Conservation (phyloP, 92 coral and sea anemone species). For the Metridium senile region DNA sequence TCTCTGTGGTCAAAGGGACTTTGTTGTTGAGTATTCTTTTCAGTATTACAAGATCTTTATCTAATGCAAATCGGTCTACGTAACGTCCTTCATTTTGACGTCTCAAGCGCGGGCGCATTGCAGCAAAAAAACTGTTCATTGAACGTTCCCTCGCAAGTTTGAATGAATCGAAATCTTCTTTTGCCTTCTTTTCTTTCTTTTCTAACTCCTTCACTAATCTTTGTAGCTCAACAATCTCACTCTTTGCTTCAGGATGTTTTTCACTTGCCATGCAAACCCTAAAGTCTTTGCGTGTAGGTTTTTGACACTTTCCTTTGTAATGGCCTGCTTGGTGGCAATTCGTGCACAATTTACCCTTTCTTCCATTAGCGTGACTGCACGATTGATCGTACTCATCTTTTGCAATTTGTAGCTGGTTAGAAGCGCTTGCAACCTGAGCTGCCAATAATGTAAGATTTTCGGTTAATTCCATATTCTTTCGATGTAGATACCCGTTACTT, state of each 20-base stretch:
- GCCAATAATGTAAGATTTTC: slow-evolving; percentile 11
- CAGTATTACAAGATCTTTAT: slow-evolving; percentile 37
- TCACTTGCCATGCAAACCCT: slow-evolving; percentile 33
- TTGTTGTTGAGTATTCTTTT: slow-evolving; percentile 46
- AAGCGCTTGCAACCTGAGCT: slow-evolving; percentile 22
- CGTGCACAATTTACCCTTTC: slow-evolving; percentile 28
- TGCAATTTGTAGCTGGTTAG: slow-evolving; percentile 21
- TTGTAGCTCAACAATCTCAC: slow-evolving; percentile 42
- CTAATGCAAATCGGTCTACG: slow-evolving; percentile 42
- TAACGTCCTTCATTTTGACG: slow-evolving; percentile 43
- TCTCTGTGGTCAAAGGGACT: slow-evolving; percentile 27
- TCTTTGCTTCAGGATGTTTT: slow-evolving; percentile 48
- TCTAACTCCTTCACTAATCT: slow-evolving; percentile 39
- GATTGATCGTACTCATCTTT: slow-evolving; percentile 29
- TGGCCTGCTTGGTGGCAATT: slow-evolving; percentile 45
- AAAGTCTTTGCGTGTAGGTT: slow-evolving; percentile 30
- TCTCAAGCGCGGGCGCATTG: slow-evolving; percentile 39
- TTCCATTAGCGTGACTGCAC: slow-evolving; percentile 25
- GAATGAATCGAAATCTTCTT: slow-evolving; percentile 37
- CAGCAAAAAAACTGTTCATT: slow-evolving; percentile 48
- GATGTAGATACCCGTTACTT: slow-evolving; percentile 1
- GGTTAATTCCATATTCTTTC: background rate
- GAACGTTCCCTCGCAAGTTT: slow-evolving; percentile 52
- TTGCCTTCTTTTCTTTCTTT: slow-evolving; percentile 44
- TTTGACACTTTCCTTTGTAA: slow-evolving; percentile 26